Base-by-base conservation (phyloP, 2,113 vertebrate genomes). In the Eptesicus fuscus region DNA sequence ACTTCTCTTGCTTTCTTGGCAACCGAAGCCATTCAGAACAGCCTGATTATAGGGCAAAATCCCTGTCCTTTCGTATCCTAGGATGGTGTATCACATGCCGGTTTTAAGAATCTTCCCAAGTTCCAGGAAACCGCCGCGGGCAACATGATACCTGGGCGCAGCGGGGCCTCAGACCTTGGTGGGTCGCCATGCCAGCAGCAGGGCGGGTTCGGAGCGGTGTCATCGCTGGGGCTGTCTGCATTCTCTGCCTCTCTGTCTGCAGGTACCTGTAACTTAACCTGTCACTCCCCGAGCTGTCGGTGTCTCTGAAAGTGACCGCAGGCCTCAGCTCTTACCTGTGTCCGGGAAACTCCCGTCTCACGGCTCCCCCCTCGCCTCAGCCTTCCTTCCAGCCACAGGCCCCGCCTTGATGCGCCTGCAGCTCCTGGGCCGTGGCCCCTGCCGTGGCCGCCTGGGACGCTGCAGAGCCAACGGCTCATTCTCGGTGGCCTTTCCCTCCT, bases 201-300 rank as follows among this genome's bases (percentile, higher is more conserved):
- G 20, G 20, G 32, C 47, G 16, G 9, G 5, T 65, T n/a, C 44
- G 37, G 28, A 20, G 44, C 20, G 7, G 9, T 67, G 18, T 61
- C 35, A 42, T 42, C 35, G 61, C 28, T 42, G 37, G 35, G 49
- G 37, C 47, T 49, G 3, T 61, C 23, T 51, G 42, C 4, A 6
- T 83, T 85, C 5, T 49, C 5, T 59, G 17, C 53, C 32, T 70
- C 40, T 47, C 6, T 6, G 4, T 40, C 14, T 16, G 59, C 23
- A 5, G 59, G 28, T 11, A 61, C 5, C 11, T 11, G 1, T 25
- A 61, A 28, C 59, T 61, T 5, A 28, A 28, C 10, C 25, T 25
- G 59, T 28, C 59, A 2, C 9, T 42, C 42, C n/a, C 2, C 32
- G 2, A 7, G 7, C 7, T 22, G 1, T 71, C 6, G 8, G 0